phyloP scores from a whole-genome alignment of 2,113 vertebrate genomes.

The Gila orcuttii region DNA sequence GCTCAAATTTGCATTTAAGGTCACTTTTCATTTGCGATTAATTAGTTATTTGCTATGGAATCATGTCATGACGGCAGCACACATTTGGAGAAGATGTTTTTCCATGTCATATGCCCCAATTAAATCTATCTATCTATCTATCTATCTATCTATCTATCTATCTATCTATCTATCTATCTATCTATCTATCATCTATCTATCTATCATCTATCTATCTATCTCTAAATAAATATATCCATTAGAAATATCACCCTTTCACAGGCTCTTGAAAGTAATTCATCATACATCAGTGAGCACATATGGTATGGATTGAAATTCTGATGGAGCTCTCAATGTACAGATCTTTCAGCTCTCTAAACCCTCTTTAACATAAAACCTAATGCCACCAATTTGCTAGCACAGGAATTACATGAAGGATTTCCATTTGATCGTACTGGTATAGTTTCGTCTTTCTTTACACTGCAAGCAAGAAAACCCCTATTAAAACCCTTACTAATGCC shows the following conservation, averaged over 20 bases:
- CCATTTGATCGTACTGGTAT: slow-evolving; percentile 4
- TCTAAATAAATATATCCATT: slow-evolving; percentile 19
- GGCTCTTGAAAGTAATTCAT: slow-evolving; percentile 32
- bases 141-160: no score
- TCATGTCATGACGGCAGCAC: slow-evolving; percentile 16
- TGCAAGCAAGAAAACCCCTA: slow-evolving; percentile 15
- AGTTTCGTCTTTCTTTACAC: slow-evolving; percentile 15
- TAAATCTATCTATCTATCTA: neutral
- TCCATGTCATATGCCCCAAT: neutral
- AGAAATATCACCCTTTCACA: slow-evolving; percentile 31
- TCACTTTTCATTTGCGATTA: slow-evolving; percentile 44
- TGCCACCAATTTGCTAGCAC: slow-evolving; percentile 42
- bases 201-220: no score
- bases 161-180: no score
- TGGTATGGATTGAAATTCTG: slow-evolving; percentile 43
- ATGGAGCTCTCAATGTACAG: slow-evolving; percentile 33
- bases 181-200: neutral
- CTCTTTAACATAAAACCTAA: slow-evolving; percentile 39
- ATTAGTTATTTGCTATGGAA: slow-evolving; percentile 32
- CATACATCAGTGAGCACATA: slow-evolving; percentile 23
- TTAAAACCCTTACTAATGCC: neutral
- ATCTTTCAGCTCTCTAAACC: slow-evolving; percentile 39
- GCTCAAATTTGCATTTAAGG: slow-evolving; percentile 35
- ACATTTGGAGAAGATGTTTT: neutral
- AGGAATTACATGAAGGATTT: slow-evolving; percentile 11